A percentile compares a stretch with the other conserved stretches of the same genome.
phyloP scores from a whole-genome alignment of 2,888 invertebrate genomes.

The Heteromyza rotundicornis region DNA sequence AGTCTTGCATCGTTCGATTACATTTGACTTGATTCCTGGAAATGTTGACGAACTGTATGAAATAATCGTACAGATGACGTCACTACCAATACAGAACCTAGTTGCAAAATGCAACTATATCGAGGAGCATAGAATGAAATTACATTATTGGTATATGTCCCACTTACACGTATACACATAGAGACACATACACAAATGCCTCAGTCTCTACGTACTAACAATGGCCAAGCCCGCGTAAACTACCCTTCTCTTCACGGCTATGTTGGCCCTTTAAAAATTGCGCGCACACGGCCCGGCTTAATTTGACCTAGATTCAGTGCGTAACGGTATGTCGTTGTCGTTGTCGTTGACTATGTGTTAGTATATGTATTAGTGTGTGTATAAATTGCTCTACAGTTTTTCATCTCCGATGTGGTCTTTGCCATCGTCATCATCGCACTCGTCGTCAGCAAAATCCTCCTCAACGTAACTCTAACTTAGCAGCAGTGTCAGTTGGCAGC shows the following conservation, averaged over 20 bases:
- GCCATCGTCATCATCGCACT: too few species aligned
- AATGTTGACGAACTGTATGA: background rate
- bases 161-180: background rate
- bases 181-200: background rate
- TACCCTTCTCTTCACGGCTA: too few species aligned
- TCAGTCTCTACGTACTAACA: background rate
- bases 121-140: background rate
- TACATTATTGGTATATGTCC: slow-evolving; percentile 2
- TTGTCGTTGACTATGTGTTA: background rate
- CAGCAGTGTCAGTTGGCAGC: too few species aligned
- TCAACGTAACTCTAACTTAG: too few species aligned
- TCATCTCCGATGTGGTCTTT: too few species aligned
- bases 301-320: too few species aligned
- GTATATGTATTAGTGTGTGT: background rate
- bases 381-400: background rate
- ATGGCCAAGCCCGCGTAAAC: too few species aligned
- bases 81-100: background rate
- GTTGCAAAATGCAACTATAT: background rate
- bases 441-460: too few species aligned
- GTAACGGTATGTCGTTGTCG: background rate
- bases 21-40: too few species aligned
- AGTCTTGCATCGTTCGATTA: too few species aligned
- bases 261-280: too few species aligned
- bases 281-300: too few species aligned
- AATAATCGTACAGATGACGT: background rate